Percentiles rank a stretch among this genome's conserved stretches.
These are phyloP conservation scores for Nannospalax galili DNA, from an alignment of 2,113 vertebrate genomes.

Conservation along the genomic window DNA sequence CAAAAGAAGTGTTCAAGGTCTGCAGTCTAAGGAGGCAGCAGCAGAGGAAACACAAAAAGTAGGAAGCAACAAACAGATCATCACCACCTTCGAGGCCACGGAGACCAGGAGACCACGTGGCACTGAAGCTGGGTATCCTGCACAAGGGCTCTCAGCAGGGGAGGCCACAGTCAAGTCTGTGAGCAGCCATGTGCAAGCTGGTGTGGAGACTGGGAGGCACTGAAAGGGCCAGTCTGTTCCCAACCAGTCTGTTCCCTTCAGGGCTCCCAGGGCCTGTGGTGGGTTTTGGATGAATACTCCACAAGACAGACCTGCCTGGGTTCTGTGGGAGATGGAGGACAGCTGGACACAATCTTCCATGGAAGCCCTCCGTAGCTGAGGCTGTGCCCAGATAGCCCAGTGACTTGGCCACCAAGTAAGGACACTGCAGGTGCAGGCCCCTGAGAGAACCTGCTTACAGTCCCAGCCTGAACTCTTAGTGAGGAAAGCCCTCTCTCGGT, in stretches of 20 bases:
- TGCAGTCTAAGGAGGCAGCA: neutral
- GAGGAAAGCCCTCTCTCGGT: neutral
- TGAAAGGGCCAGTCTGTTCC: no score
- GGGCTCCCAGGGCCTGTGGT: neutral
- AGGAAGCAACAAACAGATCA: neutral
- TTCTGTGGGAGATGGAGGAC: neutral
- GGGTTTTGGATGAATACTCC: no score
- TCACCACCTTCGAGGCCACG: neutral
- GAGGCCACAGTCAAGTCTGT: neutral
- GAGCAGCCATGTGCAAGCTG: neutral
- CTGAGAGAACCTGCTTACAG: fast-evolving
- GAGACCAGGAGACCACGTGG: neutral
- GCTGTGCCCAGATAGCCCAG: neutral
- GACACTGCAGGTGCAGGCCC: neutral
- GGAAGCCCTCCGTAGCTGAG: neutral
- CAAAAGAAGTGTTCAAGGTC: neutral
- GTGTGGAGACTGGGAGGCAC: neutral
- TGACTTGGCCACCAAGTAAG: neutral
- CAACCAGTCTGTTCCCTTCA: no score
- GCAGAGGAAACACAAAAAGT: fast-evolving
- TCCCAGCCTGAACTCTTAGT: neutral
- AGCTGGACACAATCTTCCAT: neutral
- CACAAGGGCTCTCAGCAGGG: neutral
- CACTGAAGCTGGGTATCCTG: neutral
- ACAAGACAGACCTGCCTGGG: neutral